These are phyloP conservation scores for Prunella himalayana DNA, from an alignment of 2,113 vertebrate genomes.

Conservation along the genomic window DNA sequence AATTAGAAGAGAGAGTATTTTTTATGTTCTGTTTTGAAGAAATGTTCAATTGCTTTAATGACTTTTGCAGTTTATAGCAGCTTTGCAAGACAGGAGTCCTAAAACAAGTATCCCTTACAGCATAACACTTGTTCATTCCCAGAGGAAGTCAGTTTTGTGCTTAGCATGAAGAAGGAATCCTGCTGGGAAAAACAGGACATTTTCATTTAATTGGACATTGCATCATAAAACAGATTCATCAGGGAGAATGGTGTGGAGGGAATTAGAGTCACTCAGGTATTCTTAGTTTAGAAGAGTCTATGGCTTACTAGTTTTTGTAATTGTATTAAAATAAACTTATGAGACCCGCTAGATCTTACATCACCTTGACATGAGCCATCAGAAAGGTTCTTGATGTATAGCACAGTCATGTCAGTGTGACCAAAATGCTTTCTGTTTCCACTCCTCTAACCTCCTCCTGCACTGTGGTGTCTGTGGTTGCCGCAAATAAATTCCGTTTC, in stretches of 20 bases:
- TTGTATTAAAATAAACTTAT: not conserved
- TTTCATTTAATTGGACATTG: slow-evolving; percentile 31
- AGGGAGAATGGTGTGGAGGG: not conserved
- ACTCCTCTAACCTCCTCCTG: not conserved
- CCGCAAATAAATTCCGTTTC: not conserved
- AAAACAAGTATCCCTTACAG: not conserved
- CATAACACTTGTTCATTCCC: not conserved
- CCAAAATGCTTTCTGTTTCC: not conserved
- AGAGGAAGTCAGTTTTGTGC: not conserved
- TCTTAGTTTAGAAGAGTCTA: not conserved
- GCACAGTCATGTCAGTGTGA: not conserved
- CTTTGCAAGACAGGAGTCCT: not conserved
- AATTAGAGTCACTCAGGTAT: not conserved
- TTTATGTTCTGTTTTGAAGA: not conserved
- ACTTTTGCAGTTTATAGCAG: not conserved
- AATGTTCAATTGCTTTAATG: not conserved
- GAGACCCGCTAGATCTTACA: not conserved
- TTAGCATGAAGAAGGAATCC: not conserved
- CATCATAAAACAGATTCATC: not conserved
- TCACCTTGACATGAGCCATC: not conserved
- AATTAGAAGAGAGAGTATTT: not conserved
- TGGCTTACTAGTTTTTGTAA: not conserved
- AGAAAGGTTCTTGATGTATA: not conserved
- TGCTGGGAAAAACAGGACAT: not conserved
- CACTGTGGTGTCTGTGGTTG: not conserved